phyloP scores from a whole-genome alignment of 2,797 vertebrate genomes.

The Takifugu rubripes region DNA sequence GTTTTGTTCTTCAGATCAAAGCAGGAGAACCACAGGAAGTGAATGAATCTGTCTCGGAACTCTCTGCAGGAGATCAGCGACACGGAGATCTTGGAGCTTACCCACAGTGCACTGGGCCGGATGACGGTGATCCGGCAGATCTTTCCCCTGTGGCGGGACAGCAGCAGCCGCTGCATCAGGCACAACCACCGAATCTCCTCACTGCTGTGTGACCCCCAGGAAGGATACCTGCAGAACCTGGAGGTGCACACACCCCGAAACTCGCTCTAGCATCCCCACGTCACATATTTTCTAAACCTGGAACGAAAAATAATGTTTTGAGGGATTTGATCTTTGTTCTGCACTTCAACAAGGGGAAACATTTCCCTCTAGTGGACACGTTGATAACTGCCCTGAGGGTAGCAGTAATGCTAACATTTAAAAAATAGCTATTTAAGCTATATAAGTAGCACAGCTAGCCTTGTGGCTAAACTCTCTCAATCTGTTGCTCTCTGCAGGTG shows the following conservation, averaged over 20 bases:
- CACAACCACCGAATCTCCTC: constrained; percentile 94
- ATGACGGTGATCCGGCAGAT: constrained; percentile 96
- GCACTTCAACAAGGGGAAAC: too few species aligned
- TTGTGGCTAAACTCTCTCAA: neutral
- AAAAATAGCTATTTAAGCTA: too few species aligned
- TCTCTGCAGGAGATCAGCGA: constrained; percentile 91
- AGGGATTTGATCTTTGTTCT: too few species aligned
- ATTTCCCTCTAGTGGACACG: too few species aligned
- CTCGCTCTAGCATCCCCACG: too few species aligned
- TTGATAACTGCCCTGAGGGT: too few species aligned
- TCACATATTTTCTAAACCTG: too few species aligned
- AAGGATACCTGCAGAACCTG: constrained; percentile 94
- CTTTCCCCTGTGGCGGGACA: constrained; percentile 87
- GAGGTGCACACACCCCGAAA: constrained; percentile 74
- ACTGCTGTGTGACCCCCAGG: constrained; percentile 91
- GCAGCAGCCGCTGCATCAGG: constrained; percentile 85
- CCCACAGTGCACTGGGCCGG: constrained; percentile 89
- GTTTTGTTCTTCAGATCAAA: too few species aligned
- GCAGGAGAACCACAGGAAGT: too few species aligned
- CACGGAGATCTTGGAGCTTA: constrained; percentile 89
- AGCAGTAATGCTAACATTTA: too few species aligned
- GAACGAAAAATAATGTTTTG: too few species aligned
- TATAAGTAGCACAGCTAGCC: neutral
- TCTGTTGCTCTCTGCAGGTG: constrained; percentile 71
- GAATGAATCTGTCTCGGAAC: too few species aligned